A percentile compares a stretch with the other conserved stretches of the same genome.
Conservation (phyloP, 2,797 vertebrate species). For the Hapalemur alaotrensis region DNA sequence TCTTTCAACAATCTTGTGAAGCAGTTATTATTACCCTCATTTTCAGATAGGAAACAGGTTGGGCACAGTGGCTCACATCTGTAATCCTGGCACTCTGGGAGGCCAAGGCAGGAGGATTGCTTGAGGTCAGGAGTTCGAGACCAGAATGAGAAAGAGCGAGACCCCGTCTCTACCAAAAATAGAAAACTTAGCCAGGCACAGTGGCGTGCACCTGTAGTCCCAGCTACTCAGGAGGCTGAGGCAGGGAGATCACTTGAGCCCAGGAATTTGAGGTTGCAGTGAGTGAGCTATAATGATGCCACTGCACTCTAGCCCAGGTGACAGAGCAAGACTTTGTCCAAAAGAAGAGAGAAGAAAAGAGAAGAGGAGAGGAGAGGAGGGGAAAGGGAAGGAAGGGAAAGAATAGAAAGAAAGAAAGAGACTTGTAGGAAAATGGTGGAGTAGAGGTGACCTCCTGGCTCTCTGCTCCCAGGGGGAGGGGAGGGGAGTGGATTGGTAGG, state of each 20-base stretch:
- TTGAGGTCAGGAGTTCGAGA: neutral
- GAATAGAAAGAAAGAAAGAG: too few relatives aligned
- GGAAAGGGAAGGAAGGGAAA: too few relatives aligned
- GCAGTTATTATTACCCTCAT: neutral
- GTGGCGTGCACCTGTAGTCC: neutral
- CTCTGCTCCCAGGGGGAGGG: too few relatives aligned
- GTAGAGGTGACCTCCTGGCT: too few relatives aligned
- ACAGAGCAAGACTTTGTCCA: neutral
- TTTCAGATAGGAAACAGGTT: neutral
- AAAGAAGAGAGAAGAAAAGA: too few relatives aligned
- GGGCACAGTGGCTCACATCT: neutral
- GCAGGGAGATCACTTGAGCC: neutral
- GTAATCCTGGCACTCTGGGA: neutral
- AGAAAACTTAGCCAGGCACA: neutral
- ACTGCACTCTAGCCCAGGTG: neutral
- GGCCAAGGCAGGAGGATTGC: neutral
- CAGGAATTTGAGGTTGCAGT: neutral
- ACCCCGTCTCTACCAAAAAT: neutral
- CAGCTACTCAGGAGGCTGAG: neutral
- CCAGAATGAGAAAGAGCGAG: neutral
- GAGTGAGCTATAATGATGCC: neutral
- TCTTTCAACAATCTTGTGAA: neutral
- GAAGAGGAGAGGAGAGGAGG: rapidly evolving
- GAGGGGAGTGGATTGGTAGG: too few relatives aligned
- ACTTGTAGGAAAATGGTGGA: too few relatives aligned